Percentiles rank a stretch among this genome's conserved stretches.
Conservation (phyloP, 2,797 vertebrate species). For the Gobionotothen gibberifrons region DNA sequence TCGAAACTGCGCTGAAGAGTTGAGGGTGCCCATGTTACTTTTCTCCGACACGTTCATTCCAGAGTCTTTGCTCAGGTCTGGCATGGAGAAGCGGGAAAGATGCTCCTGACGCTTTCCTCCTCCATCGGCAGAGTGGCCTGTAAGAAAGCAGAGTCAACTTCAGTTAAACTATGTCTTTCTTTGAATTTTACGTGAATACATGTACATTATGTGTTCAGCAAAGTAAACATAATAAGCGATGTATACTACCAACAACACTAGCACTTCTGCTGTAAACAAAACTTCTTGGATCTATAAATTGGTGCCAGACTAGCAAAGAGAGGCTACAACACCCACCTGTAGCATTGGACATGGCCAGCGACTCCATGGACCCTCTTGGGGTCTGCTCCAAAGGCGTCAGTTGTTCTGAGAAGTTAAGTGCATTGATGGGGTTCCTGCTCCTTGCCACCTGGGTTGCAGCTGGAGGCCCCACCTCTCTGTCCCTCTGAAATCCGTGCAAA, state of each 20-base stretch:
- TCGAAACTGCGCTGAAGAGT: slow-evolving; percentile 92
- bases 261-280: background rate
- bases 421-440: slow-evolving; percentile 93
- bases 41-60: slow-evolving; percentile 97
- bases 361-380: slow-evolving; percentile 95
- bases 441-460: slow-evolving; percentile 88
- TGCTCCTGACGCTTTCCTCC: slow-evolving; percentile 93
- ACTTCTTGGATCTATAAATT: background rate
- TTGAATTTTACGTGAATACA: background rate
- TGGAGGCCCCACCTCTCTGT: slow-evolving; percentile 74
- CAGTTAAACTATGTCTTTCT: background rate
- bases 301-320: background rate
- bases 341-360: slow-evolving; percentile 91
- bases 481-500: slow-evolving; percentile 92
- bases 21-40: slow-evolving; percentile 93
- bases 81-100: slow-evolving; percentile 98
- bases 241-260: background rate
- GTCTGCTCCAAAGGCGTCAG: slow-evolving; percentile 94
- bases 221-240: background rate
- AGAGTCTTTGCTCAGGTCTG: slow-evolving; percentile 98
- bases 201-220: background rate
- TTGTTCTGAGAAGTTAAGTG: slow-evolving; percentile 93
- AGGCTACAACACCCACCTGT: slow-evolving; percentile 85
- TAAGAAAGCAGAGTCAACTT: background rate
- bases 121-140: slow-evolving; percentile 92